Conservation (phyloP, 2,797 vertebrate species). For the Xenops minutus region DNA sequence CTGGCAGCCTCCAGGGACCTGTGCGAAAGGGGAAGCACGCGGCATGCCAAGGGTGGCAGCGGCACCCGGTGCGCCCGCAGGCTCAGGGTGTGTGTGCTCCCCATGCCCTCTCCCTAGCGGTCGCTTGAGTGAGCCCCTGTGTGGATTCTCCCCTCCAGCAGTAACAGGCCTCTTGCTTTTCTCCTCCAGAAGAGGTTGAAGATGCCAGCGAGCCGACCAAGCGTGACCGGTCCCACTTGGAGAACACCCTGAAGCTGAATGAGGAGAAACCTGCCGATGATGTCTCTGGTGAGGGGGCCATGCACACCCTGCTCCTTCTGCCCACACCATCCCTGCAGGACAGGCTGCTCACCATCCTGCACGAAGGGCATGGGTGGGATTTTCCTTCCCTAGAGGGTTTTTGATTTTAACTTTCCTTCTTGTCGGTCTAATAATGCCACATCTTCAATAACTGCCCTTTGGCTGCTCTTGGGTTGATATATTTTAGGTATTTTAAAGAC, state of each 20-base stretch:
- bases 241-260: slow-evolving; percentile 90
- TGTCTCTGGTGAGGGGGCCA: slow-evolving; percentile 82
- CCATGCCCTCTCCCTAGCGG: neutral
- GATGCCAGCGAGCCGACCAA: slow-evolving; percentile 72
- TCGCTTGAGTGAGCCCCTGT: neutral
- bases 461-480: neutral
- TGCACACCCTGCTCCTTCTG: neutral
- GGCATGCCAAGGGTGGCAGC: neutral
- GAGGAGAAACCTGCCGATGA: slow-evolving; percentile 87
- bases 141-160: neutral
- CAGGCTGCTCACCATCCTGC: neutral
- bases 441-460: neutral
- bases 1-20: neutral
- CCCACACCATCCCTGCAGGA: neutral
- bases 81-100: neutral
- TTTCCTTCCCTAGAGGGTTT: neutral
- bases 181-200: slow-evolving; percentile 81
- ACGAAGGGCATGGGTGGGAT: neutral
- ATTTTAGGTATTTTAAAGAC: neutral
- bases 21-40: neutral
- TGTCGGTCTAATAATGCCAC: neutral
- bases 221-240: slow-evolving; percentile 93
- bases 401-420: neutral
- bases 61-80: rapidly evolving
- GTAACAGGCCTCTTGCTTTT: slow-evolving; percentile 47